Percentiles rank a stretch among this genome's conserved stretches.
Conservation (phyloP, 2,113 vertebrate species). For the Mirza zaza region DNA sequence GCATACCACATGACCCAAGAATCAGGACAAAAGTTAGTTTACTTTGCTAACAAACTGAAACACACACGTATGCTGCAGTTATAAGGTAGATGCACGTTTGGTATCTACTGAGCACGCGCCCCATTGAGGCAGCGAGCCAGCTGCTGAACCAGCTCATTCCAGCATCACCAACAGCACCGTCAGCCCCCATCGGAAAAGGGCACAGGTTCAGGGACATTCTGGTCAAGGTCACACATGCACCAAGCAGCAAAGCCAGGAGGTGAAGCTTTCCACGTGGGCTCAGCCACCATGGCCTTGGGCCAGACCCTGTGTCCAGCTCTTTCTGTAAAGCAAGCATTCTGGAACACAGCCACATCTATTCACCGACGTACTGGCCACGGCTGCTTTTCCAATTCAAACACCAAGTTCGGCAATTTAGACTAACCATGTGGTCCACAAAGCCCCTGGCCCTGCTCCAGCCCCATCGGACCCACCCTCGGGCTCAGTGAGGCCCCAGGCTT, state of each 20-base stretch:
- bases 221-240: neutral
- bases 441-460: rapidly evolving
- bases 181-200: too few species aligned
- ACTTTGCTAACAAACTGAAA: neutral
- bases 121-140: too few species aligned
- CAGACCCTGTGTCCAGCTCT: rapidly evolving
- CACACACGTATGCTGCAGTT: rapidly evolving
- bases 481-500: neutral
- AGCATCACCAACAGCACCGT: rapidly evolving
- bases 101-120: rapidly evolving
- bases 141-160: rapidly evolving
- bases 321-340: neutral
- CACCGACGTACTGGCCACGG: neutral
- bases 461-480: neutral
- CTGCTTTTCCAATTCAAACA: too few species aligned
- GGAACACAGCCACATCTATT: neutral
- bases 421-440: rapidly evolving
- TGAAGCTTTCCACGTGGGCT: neutral
- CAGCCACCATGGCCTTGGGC: neutral
- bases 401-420: neutral
- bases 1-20: rapidly evolving
- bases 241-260: neutral
- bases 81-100: too few species aligned
- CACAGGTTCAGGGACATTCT: neutral
- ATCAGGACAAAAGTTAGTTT: neutral